These are phyloP conservation scores for Aethina tumida DNA, from an alignment of 1,140 invertebrate species.

Conservation along the genomic window DNA sequence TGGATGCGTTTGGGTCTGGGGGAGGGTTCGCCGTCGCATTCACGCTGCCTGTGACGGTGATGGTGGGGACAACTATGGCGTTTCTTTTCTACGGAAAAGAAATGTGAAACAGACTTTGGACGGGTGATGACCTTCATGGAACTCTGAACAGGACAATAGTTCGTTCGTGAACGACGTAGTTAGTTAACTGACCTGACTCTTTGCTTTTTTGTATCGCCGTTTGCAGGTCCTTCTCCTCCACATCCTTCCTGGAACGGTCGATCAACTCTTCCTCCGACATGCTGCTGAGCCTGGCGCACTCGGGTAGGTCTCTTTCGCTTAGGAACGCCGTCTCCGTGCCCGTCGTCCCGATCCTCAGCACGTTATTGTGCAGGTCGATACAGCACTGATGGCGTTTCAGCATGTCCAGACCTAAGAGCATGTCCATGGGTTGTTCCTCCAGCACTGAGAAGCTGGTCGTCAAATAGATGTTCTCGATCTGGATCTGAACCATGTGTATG, in stretches of 20 bases:
- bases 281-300: conserved; percentile 31
- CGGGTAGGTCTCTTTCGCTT: conserved; percentile 75
- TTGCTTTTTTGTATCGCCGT: conserved; percentile 48
- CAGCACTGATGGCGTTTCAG: conserved; percentile 93
- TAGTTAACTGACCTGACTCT: conserved; percentile 9
- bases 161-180: no score
- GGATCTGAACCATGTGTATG: conserved; percentile 94
- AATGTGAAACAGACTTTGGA: no score
- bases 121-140: no score
- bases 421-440: conserved; percentile 96
- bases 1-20: conserved; percentile 2
- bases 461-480: conserved; percentile 88
- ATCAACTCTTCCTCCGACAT: conserved; percentile 33
- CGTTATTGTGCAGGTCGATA: conserved; percentile 86
- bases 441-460: conserved; percentile 97
- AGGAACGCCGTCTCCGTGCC: conserved; percentile 87
- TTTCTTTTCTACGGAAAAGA: no score
- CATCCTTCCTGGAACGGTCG: conserved; percentile 39
- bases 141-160: no score
- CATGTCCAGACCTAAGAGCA: conserved; percentile 96
- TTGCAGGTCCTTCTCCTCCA: conserved; percentile 54
- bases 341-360: conserved; percentile 89
- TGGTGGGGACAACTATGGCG: no score
- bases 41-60: background rate
- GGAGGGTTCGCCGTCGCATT: background rate